Base-by-base conservation (phyloP, 2,113 vertebrate genomes). In the Morone saxatilis region DNA sequence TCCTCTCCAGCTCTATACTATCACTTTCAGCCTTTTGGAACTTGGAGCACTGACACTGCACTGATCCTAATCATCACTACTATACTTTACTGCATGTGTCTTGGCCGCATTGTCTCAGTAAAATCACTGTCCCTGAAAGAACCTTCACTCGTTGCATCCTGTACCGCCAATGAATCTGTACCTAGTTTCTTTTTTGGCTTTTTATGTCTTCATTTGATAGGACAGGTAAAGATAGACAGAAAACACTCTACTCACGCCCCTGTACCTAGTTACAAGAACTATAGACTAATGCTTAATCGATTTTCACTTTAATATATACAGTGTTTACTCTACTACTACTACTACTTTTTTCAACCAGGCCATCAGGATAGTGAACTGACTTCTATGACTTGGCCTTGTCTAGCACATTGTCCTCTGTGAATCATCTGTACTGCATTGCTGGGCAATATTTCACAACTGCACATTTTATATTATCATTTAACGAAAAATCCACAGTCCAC, bases 11-110 rank as follows among this genome's bases (percentile, higher is more conserved):
- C 85, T 79, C 85, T 5, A 17, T 13, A 62, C 79, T 88, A 94
- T 92, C 91, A 73, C 89, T 89, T 93, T 89, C 90, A 84, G 86
- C 77, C 87, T 89, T 87, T 86, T 81, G 91, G 88, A 89, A 81
- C 71, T 69, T 41, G 10, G 81, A 84, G 71, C 66, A 87, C 87
- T 86, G 88, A 92, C 88, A 36, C 73, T 81, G 88, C 85, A 85
- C 85, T 84, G 90, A 92, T 92, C 85, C 89, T 93, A 85, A 92
- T 92, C 91, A 80, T 81, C 76, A 5, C 84, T 51, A 67, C 84
- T 73, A 45, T 60, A 14, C 69, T 92, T 80, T 47, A 90, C 62
- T 40, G 71, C 70, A 22, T 53, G 74, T n/a, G 61, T 65, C 85
- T 68, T 22, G 74, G 62, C 67, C 74, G 76, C 65, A 41, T 20